Percentiles rank a stretch among this genome's conserved stretches.
phyloP scores from a whole-genome alignment of 2,113 vertebrate genomes.

The Microtus pennsylvanicus region DNA sequence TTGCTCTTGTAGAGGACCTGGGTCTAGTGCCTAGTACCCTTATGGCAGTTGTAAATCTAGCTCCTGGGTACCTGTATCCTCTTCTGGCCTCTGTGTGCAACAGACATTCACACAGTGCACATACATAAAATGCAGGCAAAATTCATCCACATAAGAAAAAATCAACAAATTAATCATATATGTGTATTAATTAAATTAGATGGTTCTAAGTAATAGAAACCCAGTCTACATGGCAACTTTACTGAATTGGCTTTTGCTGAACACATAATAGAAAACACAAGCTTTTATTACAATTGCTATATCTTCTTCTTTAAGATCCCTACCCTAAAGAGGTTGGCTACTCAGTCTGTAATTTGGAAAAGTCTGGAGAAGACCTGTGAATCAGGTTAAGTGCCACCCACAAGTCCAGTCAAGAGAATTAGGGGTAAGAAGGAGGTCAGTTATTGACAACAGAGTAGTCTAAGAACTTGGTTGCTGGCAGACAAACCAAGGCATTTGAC shows the following conservation, averaged over 20 bases:
- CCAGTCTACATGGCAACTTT: not conserved
- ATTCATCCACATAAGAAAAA: not conserved
- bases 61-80: not conserved
- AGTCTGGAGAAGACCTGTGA: not conserved
- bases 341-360: not conserved
- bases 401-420: not conserved
- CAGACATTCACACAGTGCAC: not conserved
- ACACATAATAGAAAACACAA: not conserved
- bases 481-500: not conserved
- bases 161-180: not conserved
- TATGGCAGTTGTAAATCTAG: not conserved
- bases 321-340: not conserved
- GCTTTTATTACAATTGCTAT: too few relatives aligned
- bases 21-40: not conserved
- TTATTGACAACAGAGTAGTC: not conserved
- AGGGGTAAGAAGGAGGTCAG: not conserved
- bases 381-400: not conserved
- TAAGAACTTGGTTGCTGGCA: not conserved
- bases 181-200: not conserved
- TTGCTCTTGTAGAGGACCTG: not conserved
- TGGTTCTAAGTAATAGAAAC: not conserved
- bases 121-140: not conserved
- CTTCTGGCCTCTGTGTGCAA: not conserved
- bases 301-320: not conserved
- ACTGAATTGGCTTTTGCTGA: too few relatives aligned